These are phyloP conservation scores for Globodera rostochiensis DNA, from an alignment of 1,140 invertebrate species.

Conservation along the genomic window DNA sequence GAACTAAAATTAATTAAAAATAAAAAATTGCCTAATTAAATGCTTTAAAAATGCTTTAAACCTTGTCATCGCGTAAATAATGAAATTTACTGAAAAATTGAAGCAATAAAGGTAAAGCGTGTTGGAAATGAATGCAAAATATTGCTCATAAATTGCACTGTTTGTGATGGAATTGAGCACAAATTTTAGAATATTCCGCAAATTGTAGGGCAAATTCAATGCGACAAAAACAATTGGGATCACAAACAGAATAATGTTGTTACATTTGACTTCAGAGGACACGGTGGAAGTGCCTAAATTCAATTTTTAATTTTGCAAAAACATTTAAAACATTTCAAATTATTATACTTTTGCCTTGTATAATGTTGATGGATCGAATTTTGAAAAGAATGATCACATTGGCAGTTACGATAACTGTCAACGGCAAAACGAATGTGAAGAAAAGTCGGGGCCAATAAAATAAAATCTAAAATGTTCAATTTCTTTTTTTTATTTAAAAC, in stretches of 20 bases:
- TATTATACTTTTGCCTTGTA: neutral
- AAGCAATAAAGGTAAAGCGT: constrained; percentile 11
- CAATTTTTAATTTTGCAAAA: too few relatives aligned
- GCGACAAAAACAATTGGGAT: constrained; percentile 19
- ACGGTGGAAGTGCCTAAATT: neutral
- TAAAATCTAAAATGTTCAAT: constrained; percentile 9
- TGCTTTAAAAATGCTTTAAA: neutral
- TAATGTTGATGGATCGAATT: constrained; percentile 3
- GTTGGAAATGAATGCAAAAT: neutral
- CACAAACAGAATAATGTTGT: constrained; percentile 15
- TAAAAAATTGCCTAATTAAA: neutral
- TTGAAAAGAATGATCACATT: constrained; percentile 19
- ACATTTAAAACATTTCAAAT: neutral
- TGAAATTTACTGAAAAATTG: constrained; percentile 25
- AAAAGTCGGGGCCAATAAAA: constrained; percentile 19
- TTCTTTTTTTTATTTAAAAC: neutral
- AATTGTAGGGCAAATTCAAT: constrained; percentile 23
- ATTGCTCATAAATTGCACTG: neutral
- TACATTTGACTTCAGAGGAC: constrained; percentile 12
- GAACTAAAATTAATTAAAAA: neutral
- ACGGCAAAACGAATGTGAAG: constrained; percentile 18
- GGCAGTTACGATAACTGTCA: constrained; percentile 7
- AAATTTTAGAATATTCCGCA: constrained; percentile 23
- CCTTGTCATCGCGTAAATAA: constrained; percentile 23
- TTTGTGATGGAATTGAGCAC: neutral